Base-by-base conservation (phyloP, 2,888 invertebrate genomes). In the Acanthoscelides obtectus region DNA sequence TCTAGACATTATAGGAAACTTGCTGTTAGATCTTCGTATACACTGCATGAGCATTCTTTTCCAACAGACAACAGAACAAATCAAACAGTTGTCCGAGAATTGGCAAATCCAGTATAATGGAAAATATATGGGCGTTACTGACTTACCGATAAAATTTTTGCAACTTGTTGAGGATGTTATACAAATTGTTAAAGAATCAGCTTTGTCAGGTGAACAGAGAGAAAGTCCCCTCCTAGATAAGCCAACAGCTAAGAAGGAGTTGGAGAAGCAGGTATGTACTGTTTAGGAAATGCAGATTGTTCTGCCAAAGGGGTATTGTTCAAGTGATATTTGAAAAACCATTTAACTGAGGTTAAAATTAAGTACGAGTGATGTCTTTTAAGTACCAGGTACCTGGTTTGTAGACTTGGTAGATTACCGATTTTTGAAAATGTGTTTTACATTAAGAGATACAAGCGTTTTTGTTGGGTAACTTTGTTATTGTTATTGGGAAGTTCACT, bases 91-190 rank as follows among this genome's bases (percentile, higher is more conserved):
- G 22, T 89, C 89, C 77, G 98, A 98, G 87, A 93, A 90, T 0
- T 98, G 97, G 97, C 90, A 91, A 80, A 91, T 96, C 74, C 93
- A 94, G 77, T 92, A 94, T 81, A 91, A 92, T 80, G 93, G 94
- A 77, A 93, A 94, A 80, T 92, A 93, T 82, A 95, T 95, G 0
- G 79, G 79, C 64, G 74, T 78, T 1, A 78, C 79, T 0, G 77
- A 79, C 71, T 79, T 86, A 88, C 94, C 95, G 4, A 88, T 90
- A 3, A 86, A 91, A 72, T 92, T 94, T 81, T 92, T 94, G 82
- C 89, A 90, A 77, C 88, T 92, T 75, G 89, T 95, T 2, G 88
- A 90, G 78, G 93, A 94, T 79, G 91, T 93, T 0, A 86, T 94
- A n/a, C 88, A 92, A 85, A 86, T 89, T 67, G 89, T 90, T 4